Evolutionary conservation across 2,888 invertebrate genomes (phyloP).

Genomic region (Scaptomyza parva): DNA sequence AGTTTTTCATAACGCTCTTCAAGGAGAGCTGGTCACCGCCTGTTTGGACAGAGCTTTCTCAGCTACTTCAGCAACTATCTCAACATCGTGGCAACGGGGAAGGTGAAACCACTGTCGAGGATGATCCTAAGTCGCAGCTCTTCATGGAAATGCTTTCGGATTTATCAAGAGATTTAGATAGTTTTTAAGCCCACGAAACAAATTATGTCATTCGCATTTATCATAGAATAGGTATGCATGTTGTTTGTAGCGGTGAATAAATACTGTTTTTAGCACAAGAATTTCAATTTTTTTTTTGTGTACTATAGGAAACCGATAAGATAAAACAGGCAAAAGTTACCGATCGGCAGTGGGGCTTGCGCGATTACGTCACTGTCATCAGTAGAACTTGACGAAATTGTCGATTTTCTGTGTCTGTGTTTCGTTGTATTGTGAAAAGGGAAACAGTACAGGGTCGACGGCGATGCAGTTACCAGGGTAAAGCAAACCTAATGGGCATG

Average conservation of each 20-base stretch:
- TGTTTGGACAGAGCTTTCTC: conserved; percentile 73
- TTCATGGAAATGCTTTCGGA: conserved; percentile 84
- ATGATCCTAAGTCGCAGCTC: conserved; percentile 80
- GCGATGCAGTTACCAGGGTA: conserved; percentile 30
- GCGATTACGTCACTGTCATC: conserved; percentile 46
- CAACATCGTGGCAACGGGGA: conserved; percentile 17
- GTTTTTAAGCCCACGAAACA: conserved; percentile 46
- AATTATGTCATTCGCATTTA: conserved; percentile 47
- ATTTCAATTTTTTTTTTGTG: conserved; percentile 13
- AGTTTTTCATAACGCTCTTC: conserved; percentile 89
- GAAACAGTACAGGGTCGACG: conserved; percentile 25
- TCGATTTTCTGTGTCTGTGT: conserved; percentile 6
- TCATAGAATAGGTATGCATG: conserved; percentile 12
- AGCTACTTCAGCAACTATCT: conserved; percentile 71
- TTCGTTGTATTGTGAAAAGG: conserved; percentile 29
- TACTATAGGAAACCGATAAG: conserved; percentile 35
- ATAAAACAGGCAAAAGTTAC: conserved; percentile 19
- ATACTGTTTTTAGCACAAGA: conserved; percentile 52
- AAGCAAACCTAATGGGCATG: conserved; percentile 3
- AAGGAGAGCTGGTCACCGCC: conserved; percentile 88
- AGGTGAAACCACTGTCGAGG: conserved; percentile 45
- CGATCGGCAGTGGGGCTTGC: conserved; percentile 41
- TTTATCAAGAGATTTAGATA: conserved; percentile 83
- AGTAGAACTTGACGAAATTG: conserved; percentile 29
- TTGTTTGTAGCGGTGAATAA: conserved; percentile 45